Evolutionary conservation across 2,888 invertebrate species (phyloP), one percentile per base, ranked within the genome.

Genomic region (Tholera decimalis): DNA sequence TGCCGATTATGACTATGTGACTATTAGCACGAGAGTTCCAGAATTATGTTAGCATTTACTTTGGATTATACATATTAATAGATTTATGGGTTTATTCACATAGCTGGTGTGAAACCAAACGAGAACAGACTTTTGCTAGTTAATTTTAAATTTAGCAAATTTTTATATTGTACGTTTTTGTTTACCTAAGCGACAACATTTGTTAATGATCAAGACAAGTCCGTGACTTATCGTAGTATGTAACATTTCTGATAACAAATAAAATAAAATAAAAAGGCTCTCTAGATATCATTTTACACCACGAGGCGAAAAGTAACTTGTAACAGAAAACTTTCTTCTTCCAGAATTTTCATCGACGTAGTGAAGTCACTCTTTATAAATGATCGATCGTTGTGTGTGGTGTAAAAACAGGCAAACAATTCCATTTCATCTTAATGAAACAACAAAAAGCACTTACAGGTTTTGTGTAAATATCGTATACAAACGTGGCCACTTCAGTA

Each of bases 201-300:
- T 18, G 6, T n/a, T 44, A 30, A 56, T 20, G n/a, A 30, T 13
- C 22, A 26, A 41, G 33, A 28, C 15, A 33, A 47, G 39, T 41
- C n/a, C 3, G 18, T 15, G 28, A 41, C n/a, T n/a, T n/a, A n/a
- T n/a, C n/a, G n/a, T n/a, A 35, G 26, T 41, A 18, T 15, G 2
- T 33, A 33, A n/a, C 33, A 59, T 28, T 69, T 35, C 33, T 22
- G 22, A 39, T 50, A 54, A 56, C 39, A 73, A 53, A 73, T 46
- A 18, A 37, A 51, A 49, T 58, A 56, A 71, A 72, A 50, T 61
- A 76, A 76, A 56, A 64, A 59, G 39, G 59, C 77, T 58, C 46
- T 61, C 33, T 37, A 37, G 41, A 61, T 56, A 53, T 43, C 13
- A 55, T 55, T 61, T 72, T 44, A 73, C n/a, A n/a, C 15, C 15